These are phyloP conservation scores for Calypte anna DNA, from an alignment of 2,113 vertebrate genomes.

Conservation along the genomic window DNA sequence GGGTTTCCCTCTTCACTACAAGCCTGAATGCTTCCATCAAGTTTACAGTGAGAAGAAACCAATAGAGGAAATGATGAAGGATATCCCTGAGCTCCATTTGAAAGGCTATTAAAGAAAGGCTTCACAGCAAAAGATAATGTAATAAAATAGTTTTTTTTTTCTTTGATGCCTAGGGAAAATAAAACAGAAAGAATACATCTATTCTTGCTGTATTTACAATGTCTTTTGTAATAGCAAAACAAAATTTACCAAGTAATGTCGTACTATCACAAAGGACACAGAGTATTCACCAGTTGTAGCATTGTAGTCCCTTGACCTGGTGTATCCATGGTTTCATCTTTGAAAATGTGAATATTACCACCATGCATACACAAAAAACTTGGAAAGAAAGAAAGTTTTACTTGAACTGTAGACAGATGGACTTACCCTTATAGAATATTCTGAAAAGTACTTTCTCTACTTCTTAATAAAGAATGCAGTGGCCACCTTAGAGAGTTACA, in stretches of 20 bases:
- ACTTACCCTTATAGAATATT: background rate
- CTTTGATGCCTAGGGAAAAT: background rate
- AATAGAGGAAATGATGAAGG: slow-evolving; percentile 59
- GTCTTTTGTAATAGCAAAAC: background rate
- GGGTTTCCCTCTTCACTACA: slow-evolving; percentile 39
- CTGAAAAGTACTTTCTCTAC: background rate
- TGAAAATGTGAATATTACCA: background rate
- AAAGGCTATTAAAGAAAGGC: slow-evolving; percentile 16
- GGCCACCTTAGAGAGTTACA: background rate
- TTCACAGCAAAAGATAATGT: background rate
- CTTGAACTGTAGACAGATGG: background rate
- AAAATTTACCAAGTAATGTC: background rate
- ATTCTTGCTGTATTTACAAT: slow-evolving; percentile 10
- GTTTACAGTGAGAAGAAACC: slow-evolving; percentile 52
- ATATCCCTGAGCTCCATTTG: slow-evolving; percentile 44
- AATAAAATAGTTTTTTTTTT: background rate
- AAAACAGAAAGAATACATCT: background rate
- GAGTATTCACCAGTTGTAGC: background rate
- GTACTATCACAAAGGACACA: background rate
- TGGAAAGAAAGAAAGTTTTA: background rate
- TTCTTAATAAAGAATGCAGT: background rate
- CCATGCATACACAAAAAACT: background rate
- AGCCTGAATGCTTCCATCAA: slow-evolving; percentile 63
- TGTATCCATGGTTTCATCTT: background rate
- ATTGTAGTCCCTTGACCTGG: background rate